These are phyloP conservation scores for Ceratoteleas bidentatus DNA, from an alignment of 1,140 invertebrate genomes.

Conservation along the genomic window DNA sequence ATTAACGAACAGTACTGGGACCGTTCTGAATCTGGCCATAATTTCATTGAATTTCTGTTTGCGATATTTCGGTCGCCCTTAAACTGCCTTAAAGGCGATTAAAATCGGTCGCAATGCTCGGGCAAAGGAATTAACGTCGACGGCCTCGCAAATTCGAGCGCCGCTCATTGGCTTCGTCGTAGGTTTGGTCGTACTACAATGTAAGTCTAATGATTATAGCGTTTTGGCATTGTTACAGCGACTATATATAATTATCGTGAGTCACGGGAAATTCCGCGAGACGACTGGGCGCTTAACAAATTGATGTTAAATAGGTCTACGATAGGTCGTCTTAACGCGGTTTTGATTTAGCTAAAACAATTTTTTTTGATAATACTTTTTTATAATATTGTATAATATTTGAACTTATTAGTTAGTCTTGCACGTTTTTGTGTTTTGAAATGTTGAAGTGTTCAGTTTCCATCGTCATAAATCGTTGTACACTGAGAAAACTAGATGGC, in stretches of 20 bases:
- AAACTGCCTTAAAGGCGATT: conserved; percentile 4
- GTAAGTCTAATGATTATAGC: conserved; percentile 45
- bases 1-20: too few relatives aligned
- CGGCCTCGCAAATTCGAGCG: conserved; percentile 23
- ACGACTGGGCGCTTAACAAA: conserved; percentile 5
- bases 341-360: too few relatives aligned
- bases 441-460: too few relatives aligned
- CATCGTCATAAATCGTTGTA: too few relatives aligned
- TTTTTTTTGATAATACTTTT: too few relatives aligned
- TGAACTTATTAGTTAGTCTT: too few relatives aligned
- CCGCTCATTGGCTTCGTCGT: conserved; percentile 34
- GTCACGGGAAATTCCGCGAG: conserved; percentile 28
- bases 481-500: too few relatives aligned
- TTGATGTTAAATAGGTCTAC: neutral
- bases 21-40: neutral
- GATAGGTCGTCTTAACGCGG: neutral
- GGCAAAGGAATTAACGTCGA: conserved; percentile 28
- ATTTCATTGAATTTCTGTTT: conserved; percentile 35
- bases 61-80: conserved; percentile 12
- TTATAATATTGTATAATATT: too few relatives aligned
- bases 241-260: conserved; percentile 50
- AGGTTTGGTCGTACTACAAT: conserved; percentile 32
- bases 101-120: conserved; percentile 31
- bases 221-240: conserved; percentile 46
- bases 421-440: too few relatives aligned